Evolutionary conservation across 2,113 vertebrate genomes (phyloP), one percentile per base, ranked within the genome.

Genomic region (Brachypodius melanocephalos): DNA sequence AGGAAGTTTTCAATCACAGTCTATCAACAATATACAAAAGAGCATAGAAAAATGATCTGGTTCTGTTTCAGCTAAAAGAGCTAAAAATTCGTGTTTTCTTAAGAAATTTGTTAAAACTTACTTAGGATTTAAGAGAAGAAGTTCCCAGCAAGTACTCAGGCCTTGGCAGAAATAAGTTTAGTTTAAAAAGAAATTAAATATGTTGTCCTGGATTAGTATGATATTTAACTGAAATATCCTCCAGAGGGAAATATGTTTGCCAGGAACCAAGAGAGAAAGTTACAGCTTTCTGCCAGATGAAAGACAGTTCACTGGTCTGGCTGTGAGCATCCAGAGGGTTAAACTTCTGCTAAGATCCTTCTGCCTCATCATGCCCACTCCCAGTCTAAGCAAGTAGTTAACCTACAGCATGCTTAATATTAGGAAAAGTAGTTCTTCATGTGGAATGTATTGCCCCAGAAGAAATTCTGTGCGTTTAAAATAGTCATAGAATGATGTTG

Each of bases 271-370:
- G 68, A 88, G 24, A 65, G 34, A 89, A 90, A 89, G 65, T 84
- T 91, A 51, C 68, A 94, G 68, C 51, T 93, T 96, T 94, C 48
- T 75, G 81, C 68, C 80, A 89, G 66, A 75, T 93, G 80, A 92
- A 89, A 66, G 43, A 14, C 48, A 48, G 9, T 87, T 38, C 34
- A 29, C 25, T 48, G 34, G 17, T 38, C 58, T 89, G 94, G 10
- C 31, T 89, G 24, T 54, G 55, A 67, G 25, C 48, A 75, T 54
- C 46, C 52, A 46, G 42, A 68, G 48, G 28, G 18, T 87, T 78
- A 71, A 42, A 26, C 29, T 87, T 66, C 66, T 78, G 43, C n/a
- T n/a, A 25, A 22, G 34, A 63, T 72, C n/a, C 17, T 78, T 78
- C 34, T 65, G 49, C 66, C 43, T 67, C 16, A 52, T n/a, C 40